Evolutionary conservation across 2,888 invertebrate species (phyloP), one percentile per base, ranked within the genome.

Genomic region (Pandemis heparana): DNA sequence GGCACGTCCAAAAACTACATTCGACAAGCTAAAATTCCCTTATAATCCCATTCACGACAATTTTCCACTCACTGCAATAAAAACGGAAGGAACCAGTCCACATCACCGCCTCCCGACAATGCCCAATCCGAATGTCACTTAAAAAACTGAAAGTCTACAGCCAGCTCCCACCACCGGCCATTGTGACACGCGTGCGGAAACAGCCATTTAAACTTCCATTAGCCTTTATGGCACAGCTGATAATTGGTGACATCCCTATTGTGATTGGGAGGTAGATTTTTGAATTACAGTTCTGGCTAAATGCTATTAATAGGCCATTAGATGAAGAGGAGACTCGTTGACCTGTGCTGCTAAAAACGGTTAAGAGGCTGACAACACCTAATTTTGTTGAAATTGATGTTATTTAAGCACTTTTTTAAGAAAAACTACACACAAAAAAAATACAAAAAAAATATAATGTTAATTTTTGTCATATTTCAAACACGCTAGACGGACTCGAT

Each of bases 181-280:
- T 90, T 90, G 89, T 77, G 82, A 77, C 79, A 79, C 80, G 79
- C 81, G 78, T 78, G 78, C 89, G 93, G 92, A 92, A 92, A 88
- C 87, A 84, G 87, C 85, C 90, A 90, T 93, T 94, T 94, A 93
- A 94, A 92, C 91, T 90, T 92, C 94, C 93, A 94, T 94, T 94
- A 93, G 87, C 85, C 87, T 84, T 84, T 16, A 48, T 16, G n/a
- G 85, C 86, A 85, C 86, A 79, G 81, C 77, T 79, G 75, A 79
- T 83, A 85, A 85, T 85, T 85, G 83, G 79, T 77, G 77, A 76
- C 79, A 80, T 74, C 77, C 74, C 74, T 75, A 74, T 76, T 77
- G 61, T 56, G 46, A 51, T 38, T 10, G 46, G 71, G 76, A 77
- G 78, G 75, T 79, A 79, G 75, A 80, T 78, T 78, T 80, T 77